A percentile compares a stretch with the other conserved stretches of the same genome.
Conservation (phyloP, 2,113 vertebrate genomes). For the sheep (Ovis aries) region DNA sequence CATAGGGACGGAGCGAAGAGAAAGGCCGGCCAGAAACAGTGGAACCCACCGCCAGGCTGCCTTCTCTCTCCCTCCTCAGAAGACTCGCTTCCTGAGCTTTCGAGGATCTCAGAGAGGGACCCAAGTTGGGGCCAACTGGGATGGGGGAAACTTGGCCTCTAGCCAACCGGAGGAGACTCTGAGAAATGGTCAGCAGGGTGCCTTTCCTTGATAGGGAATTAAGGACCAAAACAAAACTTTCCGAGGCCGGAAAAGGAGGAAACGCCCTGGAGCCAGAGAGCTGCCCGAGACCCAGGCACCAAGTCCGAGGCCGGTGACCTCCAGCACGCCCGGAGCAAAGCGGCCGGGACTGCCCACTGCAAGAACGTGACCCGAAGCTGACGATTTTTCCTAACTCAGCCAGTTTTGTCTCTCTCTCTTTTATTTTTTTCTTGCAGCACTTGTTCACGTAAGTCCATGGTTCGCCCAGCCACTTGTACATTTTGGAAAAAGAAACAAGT, state of each 20-base stretch:
- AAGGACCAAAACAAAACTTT: slow-evolving; percentile 38
- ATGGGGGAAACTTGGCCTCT: not conserved
- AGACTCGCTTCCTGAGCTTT: not conserved
- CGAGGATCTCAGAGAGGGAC: not conserved
- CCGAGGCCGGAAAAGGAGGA: slow-evolving; percentile 52
- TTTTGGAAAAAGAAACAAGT: slow-evolving; percentile 40
- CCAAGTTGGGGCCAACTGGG: not conserved
- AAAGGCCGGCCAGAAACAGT: not conserved
- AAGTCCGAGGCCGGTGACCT: not conserved
- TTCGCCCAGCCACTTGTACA: slow-evolving; percentile 3
- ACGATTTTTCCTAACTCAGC: not conserved
- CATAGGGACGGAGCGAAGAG: not conserved
- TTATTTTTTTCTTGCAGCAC: not conserved
- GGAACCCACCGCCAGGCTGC: not conserved
- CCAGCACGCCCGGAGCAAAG: not conserved
- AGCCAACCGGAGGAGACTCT: not conserved
- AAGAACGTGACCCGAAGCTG: not conserved
- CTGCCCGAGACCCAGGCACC: not conserved
- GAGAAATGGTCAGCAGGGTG: slow-evolving; percentile 10
- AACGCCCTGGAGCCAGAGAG: slow-evolving; percentile 41
- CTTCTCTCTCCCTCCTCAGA: not conserved
- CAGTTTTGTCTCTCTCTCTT: not conserved
- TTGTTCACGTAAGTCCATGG: not conserved
- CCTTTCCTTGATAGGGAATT: not conserved
- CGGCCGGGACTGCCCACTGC: not conserved